Conservation (phyloP, 2,113 vertebrate genomes). For the Benitochromis conjunctus region DNA sequence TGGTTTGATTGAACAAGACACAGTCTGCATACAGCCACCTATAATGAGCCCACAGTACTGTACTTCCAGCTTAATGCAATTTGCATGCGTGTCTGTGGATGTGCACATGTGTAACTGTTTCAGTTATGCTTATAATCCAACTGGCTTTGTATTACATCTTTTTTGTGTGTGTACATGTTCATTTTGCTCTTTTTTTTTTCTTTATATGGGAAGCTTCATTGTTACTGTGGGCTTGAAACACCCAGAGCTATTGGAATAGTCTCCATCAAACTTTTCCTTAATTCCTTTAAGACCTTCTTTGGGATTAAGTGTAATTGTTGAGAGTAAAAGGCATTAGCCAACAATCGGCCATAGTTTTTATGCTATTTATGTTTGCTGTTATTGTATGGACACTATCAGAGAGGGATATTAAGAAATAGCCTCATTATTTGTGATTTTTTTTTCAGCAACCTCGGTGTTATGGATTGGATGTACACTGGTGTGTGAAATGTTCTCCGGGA, state of each 20-base stretch:
- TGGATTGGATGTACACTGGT: background rate
- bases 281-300: background rate
- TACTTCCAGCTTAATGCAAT: background rate
- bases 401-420: background rate
- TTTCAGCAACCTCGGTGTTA: background rate
- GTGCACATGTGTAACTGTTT: background rate
- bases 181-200: background rate
- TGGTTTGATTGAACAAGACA: slow-evolving; percentile 35
- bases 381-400: background rate
- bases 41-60: slow-evolving; percentile 10
- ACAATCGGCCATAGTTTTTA: background rate
- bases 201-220: background rate
- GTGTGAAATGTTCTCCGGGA: background rate
- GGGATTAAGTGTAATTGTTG: background rate
- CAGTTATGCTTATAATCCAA: background rate
- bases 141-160: background rate
- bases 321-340: background rate
- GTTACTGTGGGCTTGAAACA: background rate
- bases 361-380: background rate
- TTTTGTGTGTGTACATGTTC: background rate
- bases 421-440: background rate
- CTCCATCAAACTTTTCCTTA: background rate
- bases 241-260: background rate
- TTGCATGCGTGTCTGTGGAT: background rate
- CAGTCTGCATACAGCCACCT: slow-evolving; percentile 19